Evolutionary conservation across 2,888 invertebrate species (phyloP).

Genomic region (Nomada ruficornis): DNA sequence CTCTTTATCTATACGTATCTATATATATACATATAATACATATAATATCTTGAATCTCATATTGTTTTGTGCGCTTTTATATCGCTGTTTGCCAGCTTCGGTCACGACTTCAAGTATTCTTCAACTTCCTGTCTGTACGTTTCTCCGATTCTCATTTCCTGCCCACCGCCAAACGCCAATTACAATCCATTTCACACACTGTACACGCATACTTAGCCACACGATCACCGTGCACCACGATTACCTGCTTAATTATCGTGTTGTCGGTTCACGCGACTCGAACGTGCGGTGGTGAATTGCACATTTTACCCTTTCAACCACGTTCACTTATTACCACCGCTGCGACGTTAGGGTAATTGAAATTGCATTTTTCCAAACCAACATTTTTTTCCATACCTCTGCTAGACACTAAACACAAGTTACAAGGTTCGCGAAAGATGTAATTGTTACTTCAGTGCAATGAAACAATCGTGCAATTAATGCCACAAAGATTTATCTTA

Average conservation of each 20-base stretch:
- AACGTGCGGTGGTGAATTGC: conserved; percentile 11
- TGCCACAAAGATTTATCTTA: too few relatives aligned
- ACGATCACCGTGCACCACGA: conserved; percentile 13
- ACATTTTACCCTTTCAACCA: conserved; percentile 1
- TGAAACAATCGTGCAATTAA: too few relatives aligned
- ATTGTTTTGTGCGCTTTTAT: conserved; percentile 79
- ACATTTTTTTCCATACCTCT: too few relatives aligned
- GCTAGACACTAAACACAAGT: too few relatives aligned
- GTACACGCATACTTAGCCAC: conserved; percentile 32
- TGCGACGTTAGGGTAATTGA: not conserved
- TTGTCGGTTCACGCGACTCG: conserved; percentile 27
- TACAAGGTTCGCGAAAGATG: too few relatives aligned
- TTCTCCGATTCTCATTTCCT: conserved; percentile 33
- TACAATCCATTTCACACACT: conserved; percentile 3
- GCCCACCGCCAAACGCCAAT: conserved; percentile 6
- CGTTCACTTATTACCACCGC: not conserved
- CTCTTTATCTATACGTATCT: conserved; percentile 28
- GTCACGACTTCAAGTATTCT: conserved; percentile 76
- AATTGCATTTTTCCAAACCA: not conserved
- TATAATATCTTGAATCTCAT: conserved; percentile 71
- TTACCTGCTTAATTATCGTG: conserved; percentile 38
- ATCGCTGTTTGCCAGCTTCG: conserved; percentile 80
- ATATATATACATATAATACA: conserved; percentile 49
- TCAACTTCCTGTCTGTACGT: conserved; percentile 57
- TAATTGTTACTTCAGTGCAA: too few relatives aligned